A percentile compares a stretch with the other conserved stretches of the same genome.
phyloP scores from a whole-genome alignment of 2,888 invertebrate species.

The Argyresthia goedartella region DNA sequence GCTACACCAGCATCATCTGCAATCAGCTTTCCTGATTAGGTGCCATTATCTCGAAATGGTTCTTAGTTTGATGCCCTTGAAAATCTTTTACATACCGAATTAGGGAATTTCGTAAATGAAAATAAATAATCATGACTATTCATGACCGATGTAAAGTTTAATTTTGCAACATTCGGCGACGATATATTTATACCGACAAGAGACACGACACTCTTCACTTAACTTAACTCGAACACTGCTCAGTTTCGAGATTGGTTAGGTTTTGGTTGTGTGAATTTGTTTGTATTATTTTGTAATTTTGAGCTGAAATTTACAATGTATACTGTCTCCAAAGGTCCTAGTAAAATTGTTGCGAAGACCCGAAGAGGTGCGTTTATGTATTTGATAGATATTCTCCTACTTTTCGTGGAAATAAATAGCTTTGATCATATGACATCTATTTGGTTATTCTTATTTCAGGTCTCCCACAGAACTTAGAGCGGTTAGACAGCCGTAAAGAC shows the following conservation, averaged over 20 bases:
- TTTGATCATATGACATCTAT: slow-evolving; percentile 7
- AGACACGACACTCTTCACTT: too few species aligned
- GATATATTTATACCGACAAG: too few species aligned
- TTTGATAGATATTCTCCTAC: neutral
- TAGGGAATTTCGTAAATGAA: too few species aligned
- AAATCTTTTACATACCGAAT: too few species aligned
- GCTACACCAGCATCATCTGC: too few species aligned
- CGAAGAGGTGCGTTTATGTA: slow-evolving; percentile 73
- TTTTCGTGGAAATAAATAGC: too few species aligned
- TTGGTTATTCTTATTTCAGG: slow-evolving; percentile 54
- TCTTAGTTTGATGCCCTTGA: too few species aligned
- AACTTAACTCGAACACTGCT: neutral
- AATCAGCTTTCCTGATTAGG: too few species aligned
- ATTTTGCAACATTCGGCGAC: too few species aligned
- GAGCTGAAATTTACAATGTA: slow-evolving; percentile 77
- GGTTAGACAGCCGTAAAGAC: slow-evolving; percentile 81
- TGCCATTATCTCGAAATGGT: too few species aligned
- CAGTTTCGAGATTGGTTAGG: neutral
- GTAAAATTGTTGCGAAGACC: slow-evolving; percentile 90
- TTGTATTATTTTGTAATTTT: slow-evolving; percentile 49
- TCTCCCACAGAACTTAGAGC: slow-evolving; percentile 85
- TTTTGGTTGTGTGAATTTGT: slow-evolving; percentile 39
- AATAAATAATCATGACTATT: too few species aligned
- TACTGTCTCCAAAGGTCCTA: slow-evolving; percentile 88
- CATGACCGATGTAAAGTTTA: too few species aligned